Percentiles rank a stretch among this genome's conserved stretches.
Conservation (phyloP, 2,797 vertebrate species). For the Podarcis lilfordi region DNA sequence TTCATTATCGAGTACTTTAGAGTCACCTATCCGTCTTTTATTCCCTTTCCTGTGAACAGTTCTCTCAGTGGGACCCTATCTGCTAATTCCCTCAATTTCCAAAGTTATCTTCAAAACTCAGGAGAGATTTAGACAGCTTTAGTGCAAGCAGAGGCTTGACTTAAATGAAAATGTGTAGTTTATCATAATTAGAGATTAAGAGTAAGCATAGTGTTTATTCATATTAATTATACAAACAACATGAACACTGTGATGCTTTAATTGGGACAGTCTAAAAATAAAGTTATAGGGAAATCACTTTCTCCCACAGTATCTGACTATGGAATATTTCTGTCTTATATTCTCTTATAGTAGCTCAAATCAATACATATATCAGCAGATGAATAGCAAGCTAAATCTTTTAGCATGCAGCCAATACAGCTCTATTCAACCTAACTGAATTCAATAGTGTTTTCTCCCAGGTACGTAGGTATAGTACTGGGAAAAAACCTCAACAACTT, state of each 20-base stretch:
- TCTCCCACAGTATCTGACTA: slow-evolving; percentile 27
- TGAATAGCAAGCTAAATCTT: slow-evolving; percentile 50
- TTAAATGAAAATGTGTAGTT: slow-evolving; percentile 44
- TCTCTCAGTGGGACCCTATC: neutral
- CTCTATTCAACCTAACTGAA: neutral
- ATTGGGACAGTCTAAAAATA: slow-evolving; percentile 41
- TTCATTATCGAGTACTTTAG: slow-evolving; percentile 13
- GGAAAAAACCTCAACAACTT: too few relatives aligned
- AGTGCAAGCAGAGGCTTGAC: slow-evolving; percentile 14
- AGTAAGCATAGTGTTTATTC: slow-evolving; percentile 35
- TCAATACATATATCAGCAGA: slow-evolving; percentile 53
- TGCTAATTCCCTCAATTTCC: slow-evolving; percentile 46
- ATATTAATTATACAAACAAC: slow-evolving; percentile 44
- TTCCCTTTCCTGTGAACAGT: slow-evolving; percentile 21
- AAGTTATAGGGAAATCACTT: slow-evolving; percentile 34
- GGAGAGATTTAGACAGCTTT: slow-evolving; percentile 42
- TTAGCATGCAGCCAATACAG: neutral
- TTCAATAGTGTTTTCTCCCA: too few relatives aligned
- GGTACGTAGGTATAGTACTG: too few relatives aligned
- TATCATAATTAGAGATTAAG: slow-evolving; percentile 43
- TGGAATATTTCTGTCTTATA: slow-evolving; percentile 53
- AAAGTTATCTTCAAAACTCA: slow-evolving; percentile 45
- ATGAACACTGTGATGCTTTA: slow-evolving; percentile 26
- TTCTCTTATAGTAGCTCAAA: slow-evolving; percentile 50
- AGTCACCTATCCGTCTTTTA: slow-evolving; percentile 24